phyloP scores from a whole-genome alignment of 2,113 vertebrate genomes.

The Tupaia tana region DNA sequence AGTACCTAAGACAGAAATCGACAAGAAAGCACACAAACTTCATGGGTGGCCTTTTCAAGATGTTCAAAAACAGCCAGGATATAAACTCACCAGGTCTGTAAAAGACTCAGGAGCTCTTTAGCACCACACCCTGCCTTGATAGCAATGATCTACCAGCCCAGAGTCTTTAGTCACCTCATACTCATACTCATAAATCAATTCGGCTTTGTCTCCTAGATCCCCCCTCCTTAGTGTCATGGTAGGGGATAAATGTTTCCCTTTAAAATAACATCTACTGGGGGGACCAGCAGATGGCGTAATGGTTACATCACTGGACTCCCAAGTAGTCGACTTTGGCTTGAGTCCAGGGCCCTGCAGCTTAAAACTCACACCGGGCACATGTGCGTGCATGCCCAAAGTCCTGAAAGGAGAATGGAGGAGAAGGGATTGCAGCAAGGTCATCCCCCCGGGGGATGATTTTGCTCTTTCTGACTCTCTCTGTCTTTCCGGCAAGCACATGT shows the following conservation, averaged over 20 bases:
- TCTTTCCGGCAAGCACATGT: no score
- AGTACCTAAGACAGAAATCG: constrained; percentile 71
- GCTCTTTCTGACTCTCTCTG: no score
- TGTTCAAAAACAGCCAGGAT: constrained; percentile 37
- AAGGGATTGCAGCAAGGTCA: no score
- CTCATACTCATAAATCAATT: constrained; percentile 21
- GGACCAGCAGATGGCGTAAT: no score
- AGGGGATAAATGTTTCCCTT: not conserved
- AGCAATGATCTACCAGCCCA: not conserved
- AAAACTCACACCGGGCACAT: no score
- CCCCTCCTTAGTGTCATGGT: not conserved
- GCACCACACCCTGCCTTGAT: not conserved
- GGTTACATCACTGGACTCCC: no score
- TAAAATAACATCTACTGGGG: not conserved
- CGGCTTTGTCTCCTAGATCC: not conserved
- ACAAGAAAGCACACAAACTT: constrained; percentile 57
- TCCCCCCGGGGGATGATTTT: no score
- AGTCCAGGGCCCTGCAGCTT: no score
- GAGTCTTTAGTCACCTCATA: not conserved
- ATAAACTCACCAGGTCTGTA: constrained; percentile 52
- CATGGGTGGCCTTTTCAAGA: constrained; percentile 67
- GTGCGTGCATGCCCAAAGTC: no score
- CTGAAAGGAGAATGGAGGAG: no score
- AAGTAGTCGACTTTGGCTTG: no score
- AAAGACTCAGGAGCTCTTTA: constrained; percentile 9